Conservation (phyloP, 2,113 vertebrate species). For the Anas platyrhynchos region DNA sequence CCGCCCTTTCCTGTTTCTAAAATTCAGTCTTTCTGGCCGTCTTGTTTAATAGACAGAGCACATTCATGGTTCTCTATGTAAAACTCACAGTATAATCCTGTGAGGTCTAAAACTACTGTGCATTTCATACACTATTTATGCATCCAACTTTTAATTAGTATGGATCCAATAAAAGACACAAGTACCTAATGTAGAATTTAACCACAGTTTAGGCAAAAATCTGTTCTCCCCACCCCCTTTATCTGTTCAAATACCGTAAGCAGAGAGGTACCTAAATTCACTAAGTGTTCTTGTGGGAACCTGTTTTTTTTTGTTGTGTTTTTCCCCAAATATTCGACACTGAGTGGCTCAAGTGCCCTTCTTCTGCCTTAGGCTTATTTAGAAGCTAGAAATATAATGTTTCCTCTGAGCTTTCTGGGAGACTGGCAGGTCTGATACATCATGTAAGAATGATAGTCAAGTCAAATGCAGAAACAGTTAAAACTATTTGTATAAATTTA, state of each 20-base stretch:
- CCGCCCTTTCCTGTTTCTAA: background rate
- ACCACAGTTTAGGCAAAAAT: background rate
- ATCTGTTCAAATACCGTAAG: background rate
- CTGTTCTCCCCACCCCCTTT: background rate
- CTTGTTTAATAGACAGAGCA: background rate
- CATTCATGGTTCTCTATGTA: background rate
- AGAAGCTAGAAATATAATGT: background rate
- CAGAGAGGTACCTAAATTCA: background rate
- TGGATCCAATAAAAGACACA: background rate
- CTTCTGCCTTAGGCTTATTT: background rate
- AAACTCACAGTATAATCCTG: background rate
- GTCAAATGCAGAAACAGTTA: background rate
- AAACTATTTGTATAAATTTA: background rate
- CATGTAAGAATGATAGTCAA: background rate
- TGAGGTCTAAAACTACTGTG: background rate
- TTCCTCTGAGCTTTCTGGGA: background rate
- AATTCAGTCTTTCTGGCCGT: background rate
- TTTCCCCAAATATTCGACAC: background rate
- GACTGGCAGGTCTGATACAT: background rate
- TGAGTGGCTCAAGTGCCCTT: background rate
- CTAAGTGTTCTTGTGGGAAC: background rate
- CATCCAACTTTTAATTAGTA: background rate
- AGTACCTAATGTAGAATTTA: background rate
- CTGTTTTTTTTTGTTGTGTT: background rate
- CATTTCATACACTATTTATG: background rate